Conservation (phyloP, 1,140 invertebrate genomes). For the Dendrolimus kikuchii region DNA sequence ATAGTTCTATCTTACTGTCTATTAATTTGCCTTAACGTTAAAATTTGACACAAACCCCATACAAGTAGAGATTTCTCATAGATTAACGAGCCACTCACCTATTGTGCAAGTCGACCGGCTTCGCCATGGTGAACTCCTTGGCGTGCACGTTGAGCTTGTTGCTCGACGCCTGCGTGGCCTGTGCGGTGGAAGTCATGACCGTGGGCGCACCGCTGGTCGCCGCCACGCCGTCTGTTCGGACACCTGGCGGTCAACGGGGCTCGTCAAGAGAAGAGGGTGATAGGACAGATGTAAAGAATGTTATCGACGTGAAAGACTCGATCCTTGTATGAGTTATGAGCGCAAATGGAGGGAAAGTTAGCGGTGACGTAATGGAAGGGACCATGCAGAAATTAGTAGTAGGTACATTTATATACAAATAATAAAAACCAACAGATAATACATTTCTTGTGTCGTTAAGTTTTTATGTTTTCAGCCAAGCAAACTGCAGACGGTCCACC, state of each 20-base stretch:
- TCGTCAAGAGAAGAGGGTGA: constrained; percentile 64
- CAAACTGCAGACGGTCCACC: too few species aligned
- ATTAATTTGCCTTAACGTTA: too few species aligned
- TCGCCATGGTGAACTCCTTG: constrained; percentile 87
- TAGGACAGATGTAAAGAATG: constrained; percentile 36
- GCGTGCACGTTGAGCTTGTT: constrained; percentile 87
- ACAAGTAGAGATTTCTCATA: constrained; percentile 2
- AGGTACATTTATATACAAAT: too few species aligned
- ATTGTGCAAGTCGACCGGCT: constrained; percentile 75
- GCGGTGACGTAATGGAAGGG: too few species aligned
- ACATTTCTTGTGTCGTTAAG: too few species aligned
- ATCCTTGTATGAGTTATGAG: too few species aligned
- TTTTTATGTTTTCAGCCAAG: too few species aligned
- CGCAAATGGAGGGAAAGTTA: too few species aligned
- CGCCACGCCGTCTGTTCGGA: constrained; percentile 64
- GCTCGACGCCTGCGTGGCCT: constrained; percentile 20
- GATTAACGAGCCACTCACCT: constrained; percentile 60
- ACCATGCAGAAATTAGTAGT: too few species aligned
- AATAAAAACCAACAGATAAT: too few species aligned
- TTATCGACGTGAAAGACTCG: not conserved
- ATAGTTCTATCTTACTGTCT: too few species aligned
- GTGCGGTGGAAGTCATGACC: constrained; percentile 26
- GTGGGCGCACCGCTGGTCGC: constrained; percentile 23
- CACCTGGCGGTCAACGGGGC: constrained; percentile 65
- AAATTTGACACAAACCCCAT: too few species aligned